Evolutionary conservation across 2,113 vertebrate genomes (phyloP).

Genomic region (Agelaius tricolor): DNA sequence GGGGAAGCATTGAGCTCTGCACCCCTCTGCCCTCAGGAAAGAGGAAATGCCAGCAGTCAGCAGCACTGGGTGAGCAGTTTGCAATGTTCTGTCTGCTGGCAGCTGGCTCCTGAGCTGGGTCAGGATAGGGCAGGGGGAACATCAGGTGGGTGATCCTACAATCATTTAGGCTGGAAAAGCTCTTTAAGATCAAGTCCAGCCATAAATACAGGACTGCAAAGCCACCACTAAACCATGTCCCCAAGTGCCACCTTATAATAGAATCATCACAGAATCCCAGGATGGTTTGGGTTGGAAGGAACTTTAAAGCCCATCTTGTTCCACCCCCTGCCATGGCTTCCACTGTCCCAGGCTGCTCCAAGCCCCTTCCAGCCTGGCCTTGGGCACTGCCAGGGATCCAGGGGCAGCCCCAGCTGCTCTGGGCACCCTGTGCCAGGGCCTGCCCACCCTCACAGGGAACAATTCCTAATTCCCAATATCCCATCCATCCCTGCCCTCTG

Average conservation of each 20-base stretch:
- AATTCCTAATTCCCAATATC: neutral
- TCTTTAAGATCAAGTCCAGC: neutral
- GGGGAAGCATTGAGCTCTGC: neutral
- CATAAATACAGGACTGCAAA: neutral
- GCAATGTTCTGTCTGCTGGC: neutral
- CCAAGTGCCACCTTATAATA: neutral
- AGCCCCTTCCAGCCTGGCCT: rapidly evolving
- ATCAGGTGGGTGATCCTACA: neutral
- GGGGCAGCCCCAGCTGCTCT: neutral
- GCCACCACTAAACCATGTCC: neutral
- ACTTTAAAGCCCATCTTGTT: rapidly evolving
- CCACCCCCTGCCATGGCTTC: neutral
- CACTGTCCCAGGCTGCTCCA: rapidly evolving
- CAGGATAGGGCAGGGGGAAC: neutral
- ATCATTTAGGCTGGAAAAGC: neutral
- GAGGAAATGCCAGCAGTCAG: neutral
- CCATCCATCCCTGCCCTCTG: neutral
- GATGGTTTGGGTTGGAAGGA: neutral
- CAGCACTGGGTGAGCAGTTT: neutral
- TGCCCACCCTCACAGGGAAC: rapidly evolving
- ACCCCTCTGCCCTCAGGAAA: neutral
- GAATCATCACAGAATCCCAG: neutral
- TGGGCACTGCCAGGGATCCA: neutral
- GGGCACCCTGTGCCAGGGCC: neutral
- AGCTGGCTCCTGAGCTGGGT: neutral